A percentile compares a stretch with the other conserved stretches of the same genome.
These are phyloP conservation scores for Leptinotarsa peninsularis DNA, from an alignment of 2,888 invertebrate species.

Conservation along the genomic window DNA sequence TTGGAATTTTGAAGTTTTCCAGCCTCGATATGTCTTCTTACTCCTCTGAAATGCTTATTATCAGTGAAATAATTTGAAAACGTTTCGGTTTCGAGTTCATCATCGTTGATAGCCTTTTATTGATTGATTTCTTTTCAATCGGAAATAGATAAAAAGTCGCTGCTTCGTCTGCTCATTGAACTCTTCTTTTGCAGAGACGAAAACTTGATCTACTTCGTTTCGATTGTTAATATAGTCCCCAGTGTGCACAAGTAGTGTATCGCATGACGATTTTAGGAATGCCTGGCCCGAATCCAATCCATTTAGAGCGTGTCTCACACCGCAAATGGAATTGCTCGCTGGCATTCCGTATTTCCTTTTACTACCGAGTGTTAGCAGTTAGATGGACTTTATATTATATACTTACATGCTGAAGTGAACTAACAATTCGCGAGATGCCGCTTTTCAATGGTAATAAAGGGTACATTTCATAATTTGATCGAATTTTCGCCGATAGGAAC, in stretches of 20 bases:
- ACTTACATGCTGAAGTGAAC: slow-evolving; percentile 33
- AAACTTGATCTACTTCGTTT: slow-evolving; percentile 14
- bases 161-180: not conserved
- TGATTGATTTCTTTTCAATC: not conserved
- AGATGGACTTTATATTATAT: slow-evolving; percentile 40
- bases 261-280: slow-evolving; percentile 22
- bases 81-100: not conserved
- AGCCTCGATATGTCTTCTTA: too few species aligned
- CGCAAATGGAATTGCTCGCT: slow-evolving; percentile 46
- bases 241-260: slow-evolving; percentile 9
- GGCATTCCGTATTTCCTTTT: slow-evolving; percentile 38
- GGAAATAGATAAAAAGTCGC: not conserved
- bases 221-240: slow-evolving; percentile 19
- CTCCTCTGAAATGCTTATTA: too few species aligned
- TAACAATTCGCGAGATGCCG: slow-evolving; percentile 37
- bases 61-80: too few species aligned
- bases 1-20: too few species aligned
- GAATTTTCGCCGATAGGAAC: slow-evolving; percentile 26
- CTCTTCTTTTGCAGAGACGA: not conserved
- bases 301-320: slow-evolving; percentile 44
- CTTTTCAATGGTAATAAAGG: slow-evolving; percentile 38
- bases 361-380: slow-evolving; percentile 41
- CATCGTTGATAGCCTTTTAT: not conserved
- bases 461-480: slow-evolving; percentile 43
- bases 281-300: slow-evolving; percentile 45